These are phyloP conservation scores for Linnaemya vulpina DNA, from an alignment of 2,888 invertebrate species.

Conservation along the genomic window DNA sequence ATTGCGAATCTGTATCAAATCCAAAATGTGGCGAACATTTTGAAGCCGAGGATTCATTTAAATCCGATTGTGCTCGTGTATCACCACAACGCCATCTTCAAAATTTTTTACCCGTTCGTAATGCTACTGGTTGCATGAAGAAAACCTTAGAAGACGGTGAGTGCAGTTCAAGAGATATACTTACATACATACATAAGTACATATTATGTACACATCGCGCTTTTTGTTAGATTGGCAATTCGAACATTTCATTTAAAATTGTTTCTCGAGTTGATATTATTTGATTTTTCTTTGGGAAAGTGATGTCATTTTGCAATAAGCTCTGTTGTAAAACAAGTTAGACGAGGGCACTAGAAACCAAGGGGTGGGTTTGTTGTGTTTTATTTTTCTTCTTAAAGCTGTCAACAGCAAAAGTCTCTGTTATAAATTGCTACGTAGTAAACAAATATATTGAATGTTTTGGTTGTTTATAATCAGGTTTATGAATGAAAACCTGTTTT, in stretches of 20 bases:
- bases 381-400: background rate
- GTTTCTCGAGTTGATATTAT: no score
- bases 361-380: background rate
- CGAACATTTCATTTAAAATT: background rate
- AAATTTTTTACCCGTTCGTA: conserved; percentile 74
- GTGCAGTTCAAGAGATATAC: no score
- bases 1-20: conserved; percentile 78
- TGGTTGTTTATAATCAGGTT: background rate
- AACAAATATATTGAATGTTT: background rate
- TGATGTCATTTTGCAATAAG: conserved; percentile 49
- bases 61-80: conserved; percentile 77
- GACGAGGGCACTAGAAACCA: background rate
- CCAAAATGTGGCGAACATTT: conserved; percentile 80
- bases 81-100: conserved; percentile 78
- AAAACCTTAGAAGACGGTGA: conserved; percentile 79
- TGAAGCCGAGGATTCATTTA: conserved; percentile 75
- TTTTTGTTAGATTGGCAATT: no score
- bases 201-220: no score
- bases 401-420: background rate
- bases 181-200: no score
- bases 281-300: conserved; percentile 7
- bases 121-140: conserved; percentile 82
- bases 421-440: conserved; percentile 32
- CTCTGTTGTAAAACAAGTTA: conserved; percentile 5
- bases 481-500: conserved; percentile 8